These are phyloP conservation scores for Venusia cambrica DNA, from an alignment of 2,888 invertebrate species.

Conservation along the genomic window DNA sequence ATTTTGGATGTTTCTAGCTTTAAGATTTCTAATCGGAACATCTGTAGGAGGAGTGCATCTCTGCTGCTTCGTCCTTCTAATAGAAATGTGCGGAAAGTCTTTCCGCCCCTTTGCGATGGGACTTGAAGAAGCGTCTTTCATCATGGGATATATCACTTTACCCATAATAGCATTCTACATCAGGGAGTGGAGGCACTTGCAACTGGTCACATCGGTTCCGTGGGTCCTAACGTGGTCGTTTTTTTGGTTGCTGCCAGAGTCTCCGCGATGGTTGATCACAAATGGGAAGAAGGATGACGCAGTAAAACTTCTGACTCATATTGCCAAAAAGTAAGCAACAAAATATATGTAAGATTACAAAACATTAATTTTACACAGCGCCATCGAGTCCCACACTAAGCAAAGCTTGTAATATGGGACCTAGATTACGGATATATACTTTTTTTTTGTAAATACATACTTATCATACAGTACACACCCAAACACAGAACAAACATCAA, in stretches of 20 bases:
- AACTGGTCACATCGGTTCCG: constrained; percentile 76
- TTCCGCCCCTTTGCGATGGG: constrained; percentile 79
- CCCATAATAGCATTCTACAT: constrained; percentile 81
- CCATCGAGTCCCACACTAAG: too few species aligned
- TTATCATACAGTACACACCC: too few species aligned
- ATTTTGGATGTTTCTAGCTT: constrained; percentile 81
- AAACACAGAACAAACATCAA: too few species aligned
- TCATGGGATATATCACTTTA: constrained; percentile 75
- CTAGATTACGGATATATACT: too few species aligned
- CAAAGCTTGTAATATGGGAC: too few species aligned
- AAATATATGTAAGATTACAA: too few species aligned
- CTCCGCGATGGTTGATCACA: constrained; percentile 89
- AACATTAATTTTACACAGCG: too few species aligned
- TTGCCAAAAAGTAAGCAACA: constrained; percentile 79
- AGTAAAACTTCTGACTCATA: constrained; percentile 81
- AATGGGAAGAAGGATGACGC: constrained; percentile 84
- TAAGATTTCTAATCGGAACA: constrained; percentile 81
- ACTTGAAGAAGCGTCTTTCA: constrained; percentile 77
- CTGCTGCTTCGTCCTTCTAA: constrained; percentile 83
- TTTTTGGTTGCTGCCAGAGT: constrained; percentile 88
- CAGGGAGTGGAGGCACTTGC: constrained; percentile 82
- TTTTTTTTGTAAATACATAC: too few species aligned
- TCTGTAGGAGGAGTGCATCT: constrained; percentile 85
- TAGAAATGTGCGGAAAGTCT: constrained; percentile 81
- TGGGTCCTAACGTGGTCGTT: constrained; percentile 80